Conservation (phyloP, 2,888 invertebrate genomes). For the Mycogona germanica region DNA sequence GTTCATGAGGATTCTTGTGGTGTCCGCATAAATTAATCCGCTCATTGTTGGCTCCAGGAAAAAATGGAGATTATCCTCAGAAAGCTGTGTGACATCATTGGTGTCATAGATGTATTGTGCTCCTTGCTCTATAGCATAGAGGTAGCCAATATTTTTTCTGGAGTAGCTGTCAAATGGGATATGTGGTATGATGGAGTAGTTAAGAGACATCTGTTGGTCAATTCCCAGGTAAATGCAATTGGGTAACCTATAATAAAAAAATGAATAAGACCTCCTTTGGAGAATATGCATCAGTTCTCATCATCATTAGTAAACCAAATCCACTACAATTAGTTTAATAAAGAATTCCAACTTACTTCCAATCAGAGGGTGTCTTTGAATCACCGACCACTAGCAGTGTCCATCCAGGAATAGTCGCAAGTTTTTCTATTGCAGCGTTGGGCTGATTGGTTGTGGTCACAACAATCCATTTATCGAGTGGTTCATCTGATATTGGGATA, state of each 20-base stretch:
- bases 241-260: conserved; percentile 11
- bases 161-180: conserved; percentile 15
- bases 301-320: neutral
- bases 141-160: conserved; percentile 18
- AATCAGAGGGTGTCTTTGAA: conserved; percentile 16
- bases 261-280: neutral
- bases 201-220: conserved; percentile 11
- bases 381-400: conserved; percentile 16
- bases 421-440: conserved; percentile 12
- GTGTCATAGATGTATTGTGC: conserved; percentile 19
- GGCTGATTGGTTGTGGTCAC: conserved; percentile 15
- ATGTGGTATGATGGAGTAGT: conserved; percentile 8
- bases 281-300: neutral
- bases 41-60: neutral
- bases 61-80: conserved; percentile 2
- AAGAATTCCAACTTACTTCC: conserved; percentile 10
- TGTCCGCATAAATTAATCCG: conserved; percentile 7
- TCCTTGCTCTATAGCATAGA: conserved; percentile 19
- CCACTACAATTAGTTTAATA: neutral
- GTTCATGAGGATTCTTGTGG: neutral
- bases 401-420: conserved; percentile 14
- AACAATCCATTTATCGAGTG: conserved; percentile 14
- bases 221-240: conserved; percentile 11
- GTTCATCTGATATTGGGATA: neutral
- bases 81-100: conserved; percentile 16